phyloP scores from a whole-genome alignment of 2,113 vertebrate species.

The Pelvicachromis taeniatus region DNA sequence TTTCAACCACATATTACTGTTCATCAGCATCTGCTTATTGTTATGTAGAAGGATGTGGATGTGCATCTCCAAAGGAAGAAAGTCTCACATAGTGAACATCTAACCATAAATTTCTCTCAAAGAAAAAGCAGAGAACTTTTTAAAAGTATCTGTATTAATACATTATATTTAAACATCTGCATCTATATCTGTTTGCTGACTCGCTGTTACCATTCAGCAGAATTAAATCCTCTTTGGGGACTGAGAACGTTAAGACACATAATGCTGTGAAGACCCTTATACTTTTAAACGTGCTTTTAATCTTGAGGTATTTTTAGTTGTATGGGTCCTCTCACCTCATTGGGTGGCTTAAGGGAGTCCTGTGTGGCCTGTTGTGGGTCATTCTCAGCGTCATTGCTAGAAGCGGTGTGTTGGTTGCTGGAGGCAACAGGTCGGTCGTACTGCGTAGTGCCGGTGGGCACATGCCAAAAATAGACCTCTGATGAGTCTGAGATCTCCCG shows the following conservation, averaged over 20 bases:
- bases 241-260: not conserved
- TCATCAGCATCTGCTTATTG: not conserved
- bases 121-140: not conserved
- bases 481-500: constrained; percentile 86
- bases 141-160: not conserved
- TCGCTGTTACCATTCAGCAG: not conserved
- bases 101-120: not conserved
- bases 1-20: not conserved
- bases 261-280: not conserved
- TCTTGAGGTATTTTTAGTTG: not conserved
- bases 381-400: not conserved
- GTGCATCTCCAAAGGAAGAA: not conserved
- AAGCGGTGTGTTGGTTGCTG: constrained; percentile 50
- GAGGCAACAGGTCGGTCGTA: constrained; percentile 84
- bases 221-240: not conserved
- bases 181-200: not conserved
- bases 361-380: constrained; percentile 22
- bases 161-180: not conserved
- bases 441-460: constrained; percentile 90
- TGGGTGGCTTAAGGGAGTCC: constrained; percentile 45
- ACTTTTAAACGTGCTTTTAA: not conserved
- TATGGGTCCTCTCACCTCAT: constrained; percentile 50
- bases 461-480: constrained; percentile 93
- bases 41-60: not conserved
- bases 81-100: not conserved